These are phyloP conservation scores for Sylvilagus floridanus DNA, from an alignment of 2,797 vertebrate species.

Conservation along the genomic window DNA sequence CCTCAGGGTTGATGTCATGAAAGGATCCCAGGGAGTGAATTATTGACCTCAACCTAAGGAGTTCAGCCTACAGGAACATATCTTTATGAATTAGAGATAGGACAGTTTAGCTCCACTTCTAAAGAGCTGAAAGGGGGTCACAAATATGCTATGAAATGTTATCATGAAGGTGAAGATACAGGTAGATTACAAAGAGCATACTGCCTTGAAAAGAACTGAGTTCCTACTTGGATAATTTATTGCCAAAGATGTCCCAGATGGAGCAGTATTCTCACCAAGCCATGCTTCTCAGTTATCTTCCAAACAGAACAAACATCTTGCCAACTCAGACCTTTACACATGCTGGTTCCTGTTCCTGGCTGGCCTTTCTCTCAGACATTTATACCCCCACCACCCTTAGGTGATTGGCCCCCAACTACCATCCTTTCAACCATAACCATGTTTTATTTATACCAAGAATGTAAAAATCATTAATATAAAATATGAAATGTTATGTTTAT, in stretches of 20 bases:
- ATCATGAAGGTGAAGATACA: not conserved
- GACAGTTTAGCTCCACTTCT: not conserved
- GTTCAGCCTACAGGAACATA: not conserved
- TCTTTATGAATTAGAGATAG: not conserved
- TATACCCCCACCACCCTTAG: not conserved
- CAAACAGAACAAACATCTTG: not conserved
- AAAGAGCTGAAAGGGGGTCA: not conserved
- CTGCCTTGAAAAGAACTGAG: not conserved
- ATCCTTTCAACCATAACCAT: not conserved
- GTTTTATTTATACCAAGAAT: constrained; percentile 31
- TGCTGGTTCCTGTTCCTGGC: not conserved
- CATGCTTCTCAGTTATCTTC: not conserved
- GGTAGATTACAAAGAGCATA: not conserved
- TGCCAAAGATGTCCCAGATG: not conserved
- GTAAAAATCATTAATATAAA: constrained; percentile 23
- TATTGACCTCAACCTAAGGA: not conserved
- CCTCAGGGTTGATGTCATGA: not conserved
- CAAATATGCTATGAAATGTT: not conserved
- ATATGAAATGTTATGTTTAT: not conserved
- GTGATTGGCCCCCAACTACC: not conserved
- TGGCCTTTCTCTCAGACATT: not conserved
- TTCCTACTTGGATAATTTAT: not conserved
- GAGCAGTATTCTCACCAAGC: not conserved
- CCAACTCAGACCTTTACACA: not conserved
- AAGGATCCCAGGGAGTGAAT: not conserved